Percentiles rank a stretch among this genome's conserved stretches.
Conservation (phyloP, 1,140 invertebrate genomes). For the Periplaneta americana region DNA sequence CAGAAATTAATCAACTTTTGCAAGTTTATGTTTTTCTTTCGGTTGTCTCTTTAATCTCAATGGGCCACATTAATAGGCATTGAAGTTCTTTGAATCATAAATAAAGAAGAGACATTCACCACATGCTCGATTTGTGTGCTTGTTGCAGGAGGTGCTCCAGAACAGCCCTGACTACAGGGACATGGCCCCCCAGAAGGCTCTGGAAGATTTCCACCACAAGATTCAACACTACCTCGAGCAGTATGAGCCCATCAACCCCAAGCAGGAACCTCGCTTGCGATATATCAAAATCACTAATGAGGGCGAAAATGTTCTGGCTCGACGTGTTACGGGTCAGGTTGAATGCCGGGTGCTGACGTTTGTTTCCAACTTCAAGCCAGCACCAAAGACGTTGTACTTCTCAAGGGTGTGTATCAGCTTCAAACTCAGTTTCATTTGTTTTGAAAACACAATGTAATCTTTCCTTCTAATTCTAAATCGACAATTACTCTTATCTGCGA, state of each 20-base stretch:
- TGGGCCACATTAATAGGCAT: no score
- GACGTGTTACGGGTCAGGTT: conserved; percentile 58
- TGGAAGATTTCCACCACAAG: conserved; percentile 75
- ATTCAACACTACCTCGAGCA: conserved; percentile 78
- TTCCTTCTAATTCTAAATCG: no score
- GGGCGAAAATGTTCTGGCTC: conserved; percentile 49
- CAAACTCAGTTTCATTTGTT: no score
- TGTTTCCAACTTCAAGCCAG: conserved; percentile 65
- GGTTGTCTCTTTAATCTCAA: no score
- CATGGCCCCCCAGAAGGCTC: conserved; percentile 68
- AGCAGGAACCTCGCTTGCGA: conserved; percentile 34
- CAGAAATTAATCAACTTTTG: no score
- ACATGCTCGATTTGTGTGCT: no score
- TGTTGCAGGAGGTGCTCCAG: conserved; percentile 73
- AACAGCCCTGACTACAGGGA: conserved; percentile 83
- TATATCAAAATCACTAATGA: conserved; percentile 70
- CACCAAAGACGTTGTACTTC: conserved; percentile 67
- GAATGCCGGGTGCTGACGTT: conserved; percentile 73
- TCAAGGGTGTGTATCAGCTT: conserved; percentile 51
- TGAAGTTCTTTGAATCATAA: no score
- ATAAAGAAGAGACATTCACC: no score
- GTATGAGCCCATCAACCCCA: conserved; percentile 72
- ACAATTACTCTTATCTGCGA: no score
- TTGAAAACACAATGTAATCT: no score
- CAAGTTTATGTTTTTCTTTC: no score